Base-by-base conservation (phyloP, 2,888 invertebrate genomes). In the Noctua pronuba region DNA sequence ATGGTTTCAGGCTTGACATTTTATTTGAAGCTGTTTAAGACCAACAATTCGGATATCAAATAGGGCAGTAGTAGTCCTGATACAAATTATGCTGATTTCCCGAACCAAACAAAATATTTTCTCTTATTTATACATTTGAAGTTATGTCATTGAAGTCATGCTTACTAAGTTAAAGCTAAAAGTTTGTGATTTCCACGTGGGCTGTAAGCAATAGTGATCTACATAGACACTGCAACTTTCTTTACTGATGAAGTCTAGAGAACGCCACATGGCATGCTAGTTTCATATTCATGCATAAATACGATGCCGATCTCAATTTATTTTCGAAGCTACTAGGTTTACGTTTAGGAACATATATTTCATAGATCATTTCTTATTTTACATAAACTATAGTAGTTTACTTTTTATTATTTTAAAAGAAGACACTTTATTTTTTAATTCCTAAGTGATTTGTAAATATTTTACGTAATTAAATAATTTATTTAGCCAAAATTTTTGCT, bases 401-500 rank as follows among this genome's bases (percentile, higher is more conserved):
- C 35, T 49, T 92, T 94, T 93, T 93, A 92, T 92, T 93, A 92
- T 91, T 92, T 93, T 92, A 88, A 93, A 94, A 95, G 94, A 96
- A 96, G 96, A 96, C 95, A 95, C 88, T 93, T 95, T 95, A 94
- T 94, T 95, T 95, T 90, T 94, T 89, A 86, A 92, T 91, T 75
- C 18, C 1, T 89, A 94, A 91, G 90, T 91, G 86, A 91, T 90
- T 91, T 95, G 94, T 95, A 94, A 90, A 94, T 95, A 95, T 88
- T 91, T 93, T 91, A 84, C 88, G 90, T 94, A 92, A 92, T 89
- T 86, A 93, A 92, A 92, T 95, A 94, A 95, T 95, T 96, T 96
- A 95, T 96, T 95, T 96, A 95, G 88, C 95, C 95, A 95, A 95
- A 96, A 94, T 94, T 95, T 95, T 96, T 96, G 96, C 96, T 96